Evolutionary conservation across 2,797 vertebrate species (phyloP).

Genomic region (Myotis planiceps): DNA sequence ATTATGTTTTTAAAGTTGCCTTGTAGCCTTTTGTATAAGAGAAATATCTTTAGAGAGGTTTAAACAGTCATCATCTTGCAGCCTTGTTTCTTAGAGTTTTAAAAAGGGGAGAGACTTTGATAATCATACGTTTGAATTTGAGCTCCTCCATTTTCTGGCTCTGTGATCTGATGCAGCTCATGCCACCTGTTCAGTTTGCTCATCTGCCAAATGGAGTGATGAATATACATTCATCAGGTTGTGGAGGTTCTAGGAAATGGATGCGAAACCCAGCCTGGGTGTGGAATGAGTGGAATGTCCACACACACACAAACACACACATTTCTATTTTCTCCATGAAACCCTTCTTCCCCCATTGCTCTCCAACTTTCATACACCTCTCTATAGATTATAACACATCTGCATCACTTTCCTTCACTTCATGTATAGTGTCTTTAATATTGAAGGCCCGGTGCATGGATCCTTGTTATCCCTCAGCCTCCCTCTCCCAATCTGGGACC

Average conservation of each 20-base stretch:
- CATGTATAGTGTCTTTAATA: not conserved
- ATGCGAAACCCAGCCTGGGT: not conserved
- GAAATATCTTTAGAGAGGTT: not conserved
- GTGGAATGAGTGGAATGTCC: not conserved
- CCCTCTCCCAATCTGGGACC: no score
- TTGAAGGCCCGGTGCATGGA: not conserved
- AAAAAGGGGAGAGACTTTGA: not conserved
- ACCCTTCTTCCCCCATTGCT: not conserved
- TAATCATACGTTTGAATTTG: not conserved
- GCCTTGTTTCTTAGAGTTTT: not conserved
- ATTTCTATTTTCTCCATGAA: not conserved
- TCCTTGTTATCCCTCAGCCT: no score
- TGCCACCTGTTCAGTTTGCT: not conserved
- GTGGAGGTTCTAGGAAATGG: not conserved
- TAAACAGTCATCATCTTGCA: not conserved
- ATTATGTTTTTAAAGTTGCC: not conserved
- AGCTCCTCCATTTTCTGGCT: not conserved
- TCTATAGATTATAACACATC: not conserved
- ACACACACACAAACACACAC: not conserved
- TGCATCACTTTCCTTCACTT: not conserved
- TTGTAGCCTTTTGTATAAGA: not conserved
- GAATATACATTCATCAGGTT: not conserved
- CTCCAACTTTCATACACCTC: not conserved
- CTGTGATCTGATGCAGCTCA: not conserved
- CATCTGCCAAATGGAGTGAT: not conserved